Conservation (phyloP, 2,888 invertebrate genomes). For the Abrostola triplasia region DNA sequence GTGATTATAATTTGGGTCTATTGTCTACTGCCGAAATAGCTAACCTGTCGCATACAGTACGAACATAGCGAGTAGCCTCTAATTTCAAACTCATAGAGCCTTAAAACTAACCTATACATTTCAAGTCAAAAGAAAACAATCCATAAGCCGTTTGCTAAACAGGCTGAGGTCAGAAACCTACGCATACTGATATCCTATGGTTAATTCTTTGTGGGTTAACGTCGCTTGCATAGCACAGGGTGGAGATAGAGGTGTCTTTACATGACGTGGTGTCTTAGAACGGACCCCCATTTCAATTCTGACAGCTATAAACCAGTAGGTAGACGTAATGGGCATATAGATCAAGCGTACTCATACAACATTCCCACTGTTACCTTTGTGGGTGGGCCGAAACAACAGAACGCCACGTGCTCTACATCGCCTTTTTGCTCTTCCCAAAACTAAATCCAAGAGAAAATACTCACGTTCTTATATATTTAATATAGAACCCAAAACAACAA, state of each 20-base stretch:
- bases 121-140: background rate
- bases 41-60: too few species aligned
- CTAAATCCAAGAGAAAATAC: background rate
- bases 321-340: too few species aligned
- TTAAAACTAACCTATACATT: background rate
- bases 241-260: too few species aligned
- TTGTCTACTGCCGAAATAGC: background rate
- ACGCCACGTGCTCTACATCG: background rate
- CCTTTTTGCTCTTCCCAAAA: background rate
- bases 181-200: background rate
- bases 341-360: background rate
- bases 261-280: background rate
- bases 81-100: background rate
- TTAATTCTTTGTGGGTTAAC: background rate
- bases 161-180: background rate
- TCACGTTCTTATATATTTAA: constrained; percentile 6
- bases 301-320: too few species aligned
- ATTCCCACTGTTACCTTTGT: background rate
- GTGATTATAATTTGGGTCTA: constrained; percentile 12
- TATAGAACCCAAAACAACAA: constrained; percentile 22
- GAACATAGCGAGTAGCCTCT: background rate
- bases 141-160: background rate
- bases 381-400: background rate
- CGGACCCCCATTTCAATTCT: background rate
- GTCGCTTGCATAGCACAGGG: background rate